Evolutionary conservation across 2,797 vertebrate species (phyloP), one percentile per base, ranked within the genome.

Genomic region (Sebastes jordani): DNA sequence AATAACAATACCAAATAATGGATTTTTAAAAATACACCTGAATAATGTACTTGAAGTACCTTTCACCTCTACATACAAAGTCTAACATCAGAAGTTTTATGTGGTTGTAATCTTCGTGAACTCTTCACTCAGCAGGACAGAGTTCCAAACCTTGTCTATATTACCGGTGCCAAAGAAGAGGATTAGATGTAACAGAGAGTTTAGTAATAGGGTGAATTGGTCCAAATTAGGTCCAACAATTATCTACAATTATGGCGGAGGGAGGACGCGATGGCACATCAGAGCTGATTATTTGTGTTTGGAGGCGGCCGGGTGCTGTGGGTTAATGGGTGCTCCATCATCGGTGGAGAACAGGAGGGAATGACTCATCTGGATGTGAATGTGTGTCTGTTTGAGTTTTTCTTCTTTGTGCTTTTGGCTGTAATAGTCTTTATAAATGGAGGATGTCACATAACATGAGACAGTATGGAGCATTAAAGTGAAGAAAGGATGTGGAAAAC

Each of bases 191-290:
- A 91, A 84, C 81, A 84, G 83, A 88, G 76, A 74, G 74, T 85
- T 82, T 76, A 72, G 80, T 71, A 79, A 83, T 34, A 11, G 38
- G 38, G 22, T 46, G 78, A 91, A 68, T 91, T 93, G 94, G 90
- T 90, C 92, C 93, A 95, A 90, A 95, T 97, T 96, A 96, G 93
- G 89, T 93, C 91, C 93, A 90, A 93, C 95, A 94, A 95, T 97
- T 97, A 95, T 94, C 92, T 88, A 92, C 95, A 96, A 97, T 97
- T 97, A 97, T 94, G 29, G 95, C 89, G 32, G 92, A 78, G 89
- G 95, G 93, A 94, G 95, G 93, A 93, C 93, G 91, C 92, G 90
- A 93, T 88, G 4, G 79, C 89, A 93, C 92, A 86, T 94, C 95
- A 95, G 93, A 71, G 82, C 84, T 94, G 93, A 91, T 95, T 95